Percentiles rank a stretch among this genome's conserved stretches.
Conservation (phyloP, 2,888 invertebrate genomes). For the Crepidodera aurea region DNA sequence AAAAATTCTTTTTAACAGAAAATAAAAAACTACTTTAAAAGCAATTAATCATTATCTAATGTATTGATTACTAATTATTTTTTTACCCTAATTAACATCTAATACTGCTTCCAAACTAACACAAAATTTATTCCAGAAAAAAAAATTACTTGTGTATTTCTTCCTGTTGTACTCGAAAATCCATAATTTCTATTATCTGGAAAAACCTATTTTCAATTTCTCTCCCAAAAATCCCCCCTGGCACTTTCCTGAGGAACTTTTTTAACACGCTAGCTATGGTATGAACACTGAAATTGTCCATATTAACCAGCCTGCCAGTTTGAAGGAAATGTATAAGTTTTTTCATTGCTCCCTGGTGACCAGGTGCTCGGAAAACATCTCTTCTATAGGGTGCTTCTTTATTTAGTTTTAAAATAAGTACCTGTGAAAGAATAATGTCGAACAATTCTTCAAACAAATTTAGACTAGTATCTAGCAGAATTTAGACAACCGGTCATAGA, state of each 20-base stretch:
- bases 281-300: slow-evolving; percentile 95
- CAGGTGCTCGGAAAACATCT: slow-evolving; percentile 94
- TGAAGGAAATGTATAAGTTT: slow-evolving; percentile 91
- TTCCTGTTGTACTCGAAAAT: slow-evolving; percentile 85
- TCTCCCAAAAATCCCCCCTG: slow-evolving; percentile 94
- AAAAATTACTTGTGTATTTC: slow-evolving; percentile 84
- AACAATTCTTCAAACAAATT: too few species aligned
- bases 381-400: slow-evolving; percentile 93
- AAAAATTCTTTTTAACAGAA: too few species aligned
- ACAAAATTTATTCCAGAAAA: too few species aligned
- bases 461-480: too few species aligned
- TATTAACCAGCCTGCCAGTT: slow-evolving; percentile 88
- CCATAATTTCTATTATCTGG: slow-evolving; percentile 83
- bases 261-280: slow-evolving; percentile 98
- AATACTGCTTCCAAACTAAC: too few species aligned
- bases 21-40: too few species aligned
- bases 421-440: slow-evolving; percentile 63
- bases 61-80: too few species aligned
- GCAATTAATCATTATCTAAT: too few species aligned
- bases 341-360: slow-evolving; percentile 94
- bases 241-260: slow-evolving; percentile 96
- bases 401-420: slow-evolving; percentile 90
- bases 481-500: too few species aligned
- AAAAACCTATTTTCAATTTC: slow-evolving; percentile 91
- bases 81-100: too few species aligned